phyloP scores from a whole-genome alignment of 2,888 invertebrate species.

The Tipula vernalis region DNA sequence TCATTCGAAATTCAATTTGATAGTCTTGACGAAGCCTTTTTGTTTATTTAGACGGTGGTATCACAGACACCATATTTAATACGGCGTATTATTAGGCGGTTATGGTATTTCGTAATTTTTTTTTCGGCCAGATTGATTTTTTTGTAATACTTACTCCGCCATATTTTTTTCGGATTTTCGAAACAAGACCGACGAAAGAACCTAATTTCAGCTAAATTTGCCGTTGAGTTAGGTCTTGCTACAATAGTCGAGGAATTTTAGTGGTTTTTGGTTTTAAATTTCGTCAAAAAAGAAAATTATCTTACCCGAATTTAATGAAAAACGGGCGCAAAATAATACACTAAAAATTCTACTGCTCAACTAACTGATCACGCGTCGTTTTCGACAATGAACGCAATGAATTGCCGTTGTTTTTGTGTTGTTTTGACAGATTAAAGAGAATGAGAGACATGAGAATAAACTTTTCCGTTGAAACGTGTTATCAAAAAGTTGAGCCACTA shows the following conservation, averaged over 20 bases:
- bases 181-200: neutral
- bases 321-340: neutral
- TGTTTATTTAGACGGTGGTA: neutral
- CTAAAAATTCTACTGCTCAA: neutral
- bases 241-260: no score
- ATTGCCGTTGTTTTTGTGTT: neutral
- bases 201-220: neutral
- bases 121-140: neutral
- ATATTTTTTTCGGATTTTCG: neutral
- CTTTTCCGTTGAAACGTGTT: no score
- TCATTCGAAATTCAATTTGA: neutral
- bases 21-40: neutral
- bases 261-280: no score
- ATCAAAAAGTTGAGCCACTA: no score
- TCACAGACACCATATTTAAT: neutral
- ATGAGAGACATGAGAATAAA: no score
- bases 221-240: neutral
- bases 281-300: no score
- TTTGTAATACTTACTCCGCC: neutral
- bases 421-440: neutral
- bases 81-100: neutral
- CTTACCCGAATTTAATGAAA: neutral
- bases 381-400: neutral
- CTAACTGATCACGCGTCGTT: neutral
- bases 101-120: neutral